Percentiles rank a stretch among this genome's conserved stretches.
phyloP scores from a whole-genome alignment of 2,888 invertebrate genomes.

The Drosophila subquinaria region DNA sequence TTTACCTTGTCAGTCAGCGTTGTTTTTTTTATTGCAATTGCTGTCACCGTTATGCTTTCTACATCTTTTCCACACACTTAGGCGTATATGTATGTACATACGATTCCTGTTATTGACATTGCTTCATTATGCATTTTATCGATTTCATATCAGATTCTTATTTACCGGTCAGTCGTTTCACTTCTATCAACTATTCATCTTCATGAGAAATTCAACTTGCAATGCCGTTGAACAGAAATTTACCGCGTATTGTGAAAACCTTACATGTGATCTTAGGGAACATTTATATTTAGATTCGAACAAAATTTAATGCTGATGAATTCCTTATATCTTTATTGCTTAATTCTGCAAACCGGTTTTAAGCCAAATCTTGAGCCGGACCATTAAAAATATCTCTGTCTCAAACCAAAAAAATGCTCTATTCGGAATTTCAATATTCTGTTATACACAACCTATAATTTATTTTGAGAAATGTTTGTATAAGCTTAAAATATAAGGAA shows the following conservation, averaged over 20 bases:
- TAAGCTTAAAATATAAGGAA: no score
- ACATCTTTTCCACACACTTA: conserved; percentile 19
- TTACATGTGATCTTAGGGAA: not conserved
- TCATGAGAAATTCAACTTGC: conserved; percentile 5
- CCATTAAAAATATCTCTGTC: no score
- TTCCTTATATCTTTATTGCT: no score
- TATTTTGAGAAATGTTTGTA: no score
- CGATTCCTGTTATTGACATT: conserved; percentile 50
- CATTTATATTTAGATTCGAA: not conserved
- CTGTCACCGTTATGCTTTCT: conserved; percentile 53
- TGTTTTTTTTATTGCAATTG: conserved; percentile 26
- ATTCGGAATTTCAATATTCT: no score
- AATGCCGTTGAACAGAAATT: not conserved
- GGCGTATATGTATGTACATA: not conserved
- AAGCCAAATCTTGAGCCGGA: no score
- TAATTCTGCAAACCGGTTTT: no score
- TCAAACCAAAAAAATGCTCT: no score
- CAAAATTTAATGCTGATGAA: no score
- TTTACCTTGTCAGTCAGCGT: conserved; percentile 38
- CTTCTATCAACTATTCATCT: conserved; percentile 18
- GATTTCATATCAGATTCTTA: conserved; percentile 53
- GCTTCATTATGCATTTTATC: conserved; percentile 57
- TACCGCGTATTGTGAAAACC: not conserved
- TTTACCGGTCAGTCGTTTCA: conserved; percentile 33
- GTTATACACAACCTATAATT: no score